Conservation (phyloP, 2,888 invertebrate genomes). For the Drymonia ruficornis region DNA sequence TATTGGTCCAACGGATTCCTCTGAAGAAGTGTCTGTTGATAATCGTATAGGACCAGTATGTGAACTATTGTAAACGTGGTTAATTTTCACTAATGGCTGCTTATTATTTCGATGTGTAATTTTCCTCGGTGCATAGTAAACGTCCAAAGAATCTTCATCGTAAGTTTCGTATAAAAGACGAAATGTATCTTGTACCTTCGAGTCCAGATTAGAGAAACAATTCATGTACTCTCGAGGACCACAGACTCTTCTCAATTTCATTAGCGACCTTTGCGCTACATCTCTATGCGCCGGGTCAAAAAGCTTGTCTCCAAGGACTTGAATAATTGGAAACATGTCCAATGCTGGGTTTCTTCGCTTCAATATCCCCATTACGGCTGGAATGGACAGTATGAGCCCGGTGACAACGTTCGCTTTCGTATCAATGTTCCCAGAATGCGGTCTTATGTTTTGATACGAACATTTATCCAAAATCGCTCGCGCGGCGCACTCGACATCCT, state of each 20-base stretch:
- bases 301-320: slow-evolving; percentile 83
- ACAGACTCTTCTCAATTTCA: slow-evolving; percentile 88
- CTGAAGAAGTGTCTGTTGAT: slow-evolving; percentile 84
- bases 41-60: slow-evolving; percentile 59
- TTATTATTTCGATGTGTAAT: slow-evolving; percentile 51
- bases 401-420: slow-evolving; percentile 85
- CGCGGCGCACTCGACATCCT: slow-evolving; percentile 87
- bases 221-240: slow-evolving; percentile 87
- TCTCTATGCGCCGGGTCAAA: slow-evolving; percentile 85
- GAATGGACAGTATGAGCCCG: slow-evolving; percentile 87
- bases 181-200: slow-evolving; percentile 81
- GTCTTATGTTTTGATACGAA: slow-evolving; percentile 84
- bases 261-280: slow-evolving; percentile 88
- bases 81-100: slow-evolving; percentile 66
- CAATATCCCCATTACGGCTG: slow-evolving; percentile 85
- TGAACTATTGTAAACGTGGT: slow-evolving; percentile 63
- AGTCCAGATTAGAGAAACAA: slow-evolving; percentile 74
- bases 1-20: slow-evolving; percentile 79
- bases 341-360: slow-evolving; percentile 74
- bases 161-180: slow-evolving; percentile 70
- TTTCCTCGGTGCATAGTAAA: slow-evolving; percentile 75
- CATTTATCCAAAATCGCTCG: slow-evolving; percentile 87
- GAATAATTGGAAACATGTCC: slow-evolving; percentile 80
- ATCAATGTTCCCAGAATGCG: slow-evolving; percentile 79
- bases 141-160: slow-evolving; percentile 78